Conservation (phyloP, 2,888 invertebrate genomes). For the Saturnia pavonia region DNA sequence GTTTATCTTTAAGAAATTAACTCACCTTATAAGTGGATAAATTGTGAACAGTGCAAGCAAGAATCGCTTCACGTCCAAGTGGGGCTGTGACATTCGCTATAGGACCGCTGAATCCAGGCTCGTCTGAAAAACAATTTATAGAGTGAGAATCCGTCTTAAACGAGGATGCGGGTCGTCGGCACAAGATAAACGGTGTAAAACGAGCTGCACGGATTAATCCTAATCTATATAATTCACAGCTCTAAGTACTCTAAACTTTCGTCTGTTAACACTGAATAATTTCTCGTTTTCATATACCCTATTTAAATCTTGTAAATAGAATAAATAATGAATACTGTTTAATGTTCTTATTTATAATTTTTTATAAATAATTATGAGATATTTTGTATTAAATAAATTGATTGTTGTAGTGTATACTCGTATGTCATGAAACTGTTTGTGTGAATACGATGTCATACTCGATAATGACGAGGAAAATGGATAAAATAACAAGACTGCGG, state of each 20-base stretch:
- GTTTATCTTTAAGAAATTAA: conserved; percentile 13
- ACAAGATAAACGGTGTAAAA: conserved; percentile 1
- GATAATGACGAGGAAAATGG: too few relatives aligned
- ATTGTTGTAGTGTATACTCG: too few relatives aligned
- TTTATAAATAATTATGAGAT: too few relatives aligned
- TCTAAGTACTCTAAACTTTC: not conserved
- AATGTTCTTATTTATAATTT: too few relatives aligned
- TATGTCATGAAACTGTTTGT: too few relatives aligned
- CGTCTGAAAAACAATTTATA: conserved; percentile 77
- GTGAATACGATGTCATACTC: too few relatives aligned
- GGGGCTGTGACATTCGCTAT: conserved; percentile 92
- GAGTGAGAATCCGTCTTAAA: conserved; percentile 10
- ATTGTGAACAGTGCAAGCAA: conserved; percentile 91
- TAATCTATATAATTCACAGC: not conserved
- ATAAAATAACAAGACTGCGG: too few relatives aligned
- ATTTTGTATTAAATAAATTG: too few relatives aligned
- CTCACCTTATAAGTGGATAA: conserved; percentile 91
- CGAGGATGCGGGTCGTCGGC: conserved; percentile 1
- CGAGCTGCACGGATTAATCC: not conserved
- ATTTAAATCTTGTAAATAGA: not conserved
- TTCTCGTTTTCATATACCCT: not conserved
- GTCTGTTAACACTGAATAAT: not conserved
- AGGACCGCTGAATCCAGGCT: conserved; percentile 91
- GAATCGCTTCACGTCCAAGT: conserved; percentile 91
- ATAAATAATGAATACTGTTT: not conserved